A percentile compares a stretch with the other conserved stretches of the same genome.
Evolutionary conservation across 1,140 invertebrate genomes (phyloP).

Genomic region (Leptinotarsa defecta): DNA sequence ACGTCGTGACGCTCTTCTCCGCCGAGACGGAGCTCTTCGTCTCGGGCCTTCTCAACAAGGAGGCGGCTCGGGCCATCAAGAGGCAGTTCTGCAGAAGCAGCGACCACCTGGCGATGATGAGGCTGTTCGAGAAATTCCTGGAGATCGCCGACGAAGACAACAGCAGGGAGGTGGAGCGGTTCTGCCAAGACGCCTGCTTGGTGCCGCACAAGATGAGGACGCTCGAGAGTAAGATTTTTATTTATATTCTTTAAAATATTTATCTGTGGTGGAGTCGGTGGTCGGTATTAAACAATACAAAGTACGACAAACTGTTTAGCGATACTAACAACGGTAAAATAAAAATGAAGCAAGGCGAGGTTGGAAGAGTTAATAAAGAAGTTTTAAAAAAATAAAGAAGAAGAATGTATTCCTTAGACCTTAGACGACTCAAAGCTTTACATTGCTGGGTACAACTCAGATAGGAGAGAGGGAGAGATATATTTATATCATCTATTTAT

Average conservation of each 20-base stretch:
- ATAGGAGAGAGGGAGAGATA: too few relatives aligned
- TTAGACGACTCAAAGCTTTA: too few relatives aligned
- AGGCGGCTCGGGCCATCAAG: slow-evolving; percentile 41
- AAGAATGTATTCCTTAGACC: too few relatives aligned
- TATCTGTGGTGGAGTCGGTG: too few relatives aligned
- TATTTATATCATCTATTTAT: not conserved
- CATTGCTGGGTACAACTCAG: too few relatives aligned
- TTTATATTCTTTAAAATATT: not conserved
- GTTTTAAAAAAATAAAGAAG: too few relatives aligned
- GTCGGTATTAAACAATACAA: too few relatives aligned
- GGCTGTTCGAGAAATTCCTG: slow-evolving; percentile 50
- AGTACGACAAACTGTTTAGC: too few relatives aligned
- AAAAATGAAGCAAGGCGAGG: too few relatives aligned
- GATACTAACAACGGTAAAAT: too few relatives aligned
- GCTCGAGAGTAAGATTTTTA: slow-evolving; percentile 48
- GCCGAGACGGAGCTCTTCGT: slow-evolving; percentile 49
- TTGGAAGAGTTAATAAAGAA: too few relatives aligned
- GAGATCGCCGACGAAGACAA: slow-evolving; percentile 42
- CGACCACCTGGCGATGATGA: slow-evolving; percentile 53
- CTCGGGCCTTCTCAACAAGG: slow-evolving; percentile 42
- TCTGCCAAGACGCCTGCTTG: slow-evolving; percentile 45
- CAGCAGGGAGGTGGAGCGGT: slow-evolving; percentile 30
- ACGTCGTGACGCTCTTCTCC: slow-evolving; percentile 52
- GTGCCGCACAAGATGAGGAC: slow-evolving; percentile 46
- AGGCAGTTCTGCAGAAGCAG: slow-evolving; percentile 40